Conservation (phyloP, 2,797 vertebrate species). For the Diplodus sargus region DNA sequence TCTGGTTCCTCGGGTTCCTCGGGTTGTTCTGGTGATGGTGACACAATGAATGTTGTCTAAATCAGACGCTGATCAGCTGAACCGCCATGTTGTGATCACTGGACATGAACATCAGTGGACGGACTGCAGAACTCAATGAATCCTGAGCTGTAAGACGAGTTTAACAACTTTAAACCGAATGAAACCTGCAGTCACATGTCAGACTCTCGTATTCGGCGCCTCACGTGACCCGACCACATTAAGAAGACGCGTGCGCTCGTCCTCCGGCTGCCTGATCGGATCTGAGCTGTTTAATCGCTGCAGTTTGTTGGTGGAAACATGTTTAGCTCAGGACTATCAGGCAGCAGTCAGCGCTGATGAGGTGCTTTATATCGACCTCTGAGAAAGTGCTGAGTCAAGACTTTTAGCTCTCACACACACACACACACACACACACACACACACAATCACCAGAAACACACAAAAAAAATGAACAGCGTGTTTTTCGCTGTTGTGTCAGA, state of each 20-base stretch:
- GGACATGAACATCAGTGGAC: no score
- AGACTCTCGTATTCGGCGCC: neutral
- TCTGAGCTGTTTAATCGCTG: conserved; percentile 3
- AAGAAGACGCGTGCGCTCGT: neutral
- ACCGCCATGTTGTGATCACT: no score
- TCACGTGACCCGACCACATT: conserved; percentile 2
- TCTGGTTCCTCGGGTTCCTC: no score
- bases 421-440: neutral
- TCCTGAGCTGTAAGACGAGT: no score
- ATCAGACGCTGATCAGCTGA: no score
- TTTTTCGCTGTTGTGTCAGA: neutral
- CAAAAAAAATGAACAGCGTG: neutral
- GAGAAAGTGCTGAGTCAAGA: conserved; percentile 10
- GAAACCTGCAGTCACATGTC: no score
- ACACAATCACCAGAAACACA: neutral
- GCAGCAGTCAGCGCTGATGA: conserved; percentile 25
- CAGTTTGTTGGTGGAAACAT: conserved; percentile 10
- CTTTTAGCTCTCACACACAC: neutral
- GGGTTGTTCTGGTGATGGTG: no score
- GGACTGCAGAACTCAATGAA: no score
- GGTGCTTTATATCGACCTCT: conserved; percentile 19
- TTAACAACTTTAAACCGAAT: no score
- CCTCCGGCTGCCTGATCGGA: neutral
- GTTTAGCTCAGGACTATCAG: conserved; percentile 37
- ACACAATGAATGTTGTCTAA: no score